phyloP scores from a whole-genome alignment of 2,888 invertebrate genomes.

The Eupithecia pulchellata region DNA sequence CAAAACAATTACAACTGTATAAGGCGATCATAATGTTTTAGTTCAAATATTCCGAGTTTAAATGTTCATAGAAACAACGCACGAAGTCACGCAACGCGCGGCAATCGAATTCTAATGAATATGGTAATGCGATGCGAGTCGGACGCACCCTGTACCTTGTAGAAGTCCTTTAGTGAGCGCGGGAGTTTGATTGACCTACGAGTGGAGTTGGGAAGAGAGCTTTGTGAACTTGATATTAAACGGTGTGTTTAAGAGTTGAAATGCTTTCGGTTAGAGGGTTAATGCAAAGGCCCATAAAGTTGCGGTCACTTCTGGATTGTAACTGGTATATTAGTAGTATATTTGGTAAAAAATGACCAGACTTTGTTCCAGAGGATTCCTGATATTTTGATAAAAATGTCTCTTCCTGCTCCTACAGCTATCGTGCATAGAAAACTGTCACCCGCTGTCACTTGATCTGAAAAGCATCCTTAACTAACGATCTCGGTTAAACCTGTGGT shows the following conservation, averaged over 20 bases:
- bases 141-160: conserved; percentile 62
- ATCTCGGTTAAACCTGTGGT: too few relatives aligned
- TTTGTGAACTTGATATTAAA: background rate
- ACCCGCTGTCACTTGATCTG: too few relatives aligned
- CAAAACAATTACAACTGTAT: background rate
- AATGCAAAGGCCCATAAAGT: too few relatives aligned
- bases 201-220: conserved; percentile 6
- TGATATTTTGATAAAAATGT: too few relatives aligned
- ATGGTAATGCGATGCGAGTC: conserved; percentile 75
- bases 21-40: background rate
- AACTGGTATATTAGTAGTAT: too few relatives aligned
- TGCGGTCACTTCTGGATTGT: too few relatives aligned
- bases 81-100: conserved; percentile 52
- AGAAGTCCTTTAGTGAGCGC: conserved; percentile 32
- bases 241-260: background rate
- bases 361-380: too few relatives aligned
- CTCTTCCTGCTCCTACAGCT: too few relatives aligned
- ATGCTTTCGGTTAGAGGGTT: background rate
- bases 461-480: too few relatives aligned
- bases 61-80: conserved; percentile 3
- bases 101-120: conserved; percentile 74
- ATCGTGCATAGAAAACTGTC: too few relatives aligned
- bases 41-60: background rate
- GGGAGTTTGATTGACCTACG: conserved; percentile 38
- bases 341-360: too few relatives aligned